Evolutionary conservation across 2,888 invertebrate species (phyloP).

Genomic region (Watsonalla binaria): DNA sequence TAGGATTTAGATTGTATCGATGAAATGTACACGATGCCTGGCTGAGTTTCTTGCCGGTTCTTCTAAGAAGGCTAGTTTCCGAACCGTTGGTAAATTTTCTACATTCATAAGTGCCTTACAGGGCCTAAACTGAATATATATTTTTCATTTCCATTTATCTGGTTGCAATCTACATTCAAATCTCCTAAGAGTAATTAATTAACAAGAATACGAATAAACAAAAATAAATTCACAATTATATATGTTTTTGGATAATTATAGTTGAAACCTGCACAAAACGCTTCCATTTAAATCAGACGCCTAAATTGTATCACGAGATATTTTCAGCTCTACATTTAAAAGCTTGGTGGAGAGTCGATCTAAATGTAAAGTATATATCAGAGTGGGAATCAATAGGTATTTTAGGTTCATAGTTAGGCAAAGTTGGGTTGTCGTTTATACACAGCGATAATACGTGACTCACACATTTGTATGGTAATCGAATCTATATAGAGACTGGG

Average conservation of each 20-base stretch:
- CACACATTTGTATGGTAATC: slow-evolving; percentile 1
- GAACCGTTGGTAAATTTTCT: too few species aligned
- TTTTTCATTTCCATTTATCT: too few species aligned
- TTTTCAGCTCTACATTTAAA: slow-evolving; percentile 7
- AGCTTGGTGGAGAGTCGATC: not conserved
- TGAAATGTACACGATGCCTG: too few species aligned
- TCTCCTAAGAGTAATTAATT: too few species aligned
- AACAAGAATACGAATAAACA: too few species aligned
- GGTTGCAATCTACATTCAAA: too few species aligned
- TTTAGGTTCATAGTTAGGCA: slow-evolving; percentile 6
- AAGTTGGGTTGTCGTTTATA: slow-evolving; percentile 3
- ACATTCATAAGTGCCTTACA: too few species aligned
- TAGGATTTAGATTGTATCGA: too few species aligned
- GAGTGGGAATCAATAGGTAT: slow-evolving; percentile 15
- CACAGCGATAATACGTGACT: not conserved
- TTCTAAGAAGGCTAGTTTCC: too few species aligned
- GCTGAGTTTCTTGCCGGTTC: too few species aligned
- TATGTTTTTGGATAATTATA: not conserved
- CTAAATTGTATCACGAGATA: slow-evolving; percentile 6
- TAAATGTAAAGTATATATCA: not conserved
- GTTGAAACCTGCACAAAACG: not conserved
- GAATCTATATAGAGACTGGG: not conserved
- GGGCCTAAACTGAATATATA: too few species aligned
- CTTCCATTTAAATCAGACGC: not conserved
- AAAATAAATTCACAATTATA: too few species aligned